These are phyloP conservation scores for Engystomops pustulosus DNA, from an alignment of 2,113 vertebrate species.

Conservation along the genomic window DNA sequence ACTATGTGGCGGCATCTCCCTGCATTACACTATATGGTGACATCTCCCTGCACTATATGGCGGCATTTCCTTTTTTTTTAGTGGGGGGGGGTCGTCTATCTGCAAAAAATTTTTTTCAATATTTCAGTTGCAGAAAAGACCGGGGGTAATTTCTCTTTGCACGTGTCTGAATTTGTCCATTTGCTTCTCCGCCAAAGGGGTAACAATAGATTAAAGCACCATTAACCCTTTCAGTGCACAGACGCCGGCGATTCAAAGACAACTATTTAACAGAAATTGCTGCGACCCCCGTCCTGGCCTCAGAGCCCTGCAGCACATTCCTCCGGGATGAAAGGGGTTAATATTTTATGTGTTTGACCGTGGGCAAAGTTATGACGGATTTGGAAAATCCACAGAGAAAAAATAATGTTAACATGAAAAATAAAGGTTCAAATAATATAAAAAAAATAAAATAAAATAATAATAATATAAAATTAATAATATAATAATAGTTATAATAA, in stretches of 20 bases:
- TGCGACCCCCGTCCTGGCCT: neutral
- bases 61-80: no score
- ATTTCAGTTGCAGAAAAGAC: neutral
- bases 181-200: slow-evolving; percentile 36
- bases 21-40: neutral
- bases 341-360: neutral
- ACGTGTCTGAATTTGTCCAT: slow-evolving; percentile 36
- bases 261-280: slow-evolving; percentile 1
- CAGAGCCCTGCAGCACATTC: slow-evolving; percentile 23
- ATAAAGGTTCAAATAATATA: neutral
- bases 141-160: neutral
- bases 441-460: no score
- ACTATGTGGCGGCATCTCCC: no score
- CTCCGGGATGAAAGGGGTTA: neutral
- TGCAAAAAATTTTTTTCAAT: neutral
- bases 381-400: neutral
- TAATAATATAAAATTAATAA: no score
- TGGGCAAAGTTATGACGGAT: neutral
- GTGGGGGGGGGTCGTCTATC: neutral
- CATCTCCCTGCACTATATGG: neutral
- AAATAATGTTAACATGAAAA: neutral
- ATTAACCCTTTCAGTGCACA: slow-evolving; percentile 12
- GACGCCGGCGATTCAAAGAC: neutral
- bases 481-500: no score
- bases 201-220: slow-evolving; percentile 29